Conservation (phyloP, 2,797 vertebrate species). For the Acipenser ruthenus region DNA sequence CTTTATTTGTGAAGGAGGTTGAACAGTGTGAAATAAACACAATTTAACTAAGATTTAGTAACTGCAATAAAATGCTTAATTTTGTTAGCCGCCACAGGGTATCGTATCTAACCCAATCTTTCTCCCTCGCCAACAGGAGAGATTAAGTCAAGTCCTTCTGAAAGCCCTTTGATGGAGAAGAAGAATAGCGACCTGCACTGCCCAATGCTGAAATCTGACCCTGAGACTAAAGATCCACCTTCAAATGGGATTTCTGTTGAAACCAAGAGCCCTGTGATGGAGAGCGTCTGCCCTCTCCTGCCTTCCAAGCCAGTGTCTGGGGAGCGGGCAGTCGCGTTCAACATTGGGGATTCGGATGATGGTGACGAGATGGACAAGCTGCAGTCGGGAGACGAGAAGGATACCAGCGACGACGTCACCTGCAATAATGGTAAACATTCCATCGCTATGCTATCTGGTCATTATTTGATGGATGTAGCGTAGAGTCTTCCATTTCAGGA, state of each 20-base stretch:
- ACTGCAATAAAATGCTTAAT: too few relatives aligned
- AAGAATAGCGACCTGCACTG: constrained; percentile 29
- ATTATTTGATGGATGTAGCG: too few relatives aligned
- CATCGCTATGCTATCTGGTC: too few relatives aligned
- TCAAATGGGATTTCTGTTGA: constrained; percentile 2
- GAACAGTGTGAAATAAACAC: too few relatives aligned
- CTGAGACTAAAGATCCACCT: constrained; percentile 45
- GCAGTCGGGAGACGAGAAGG: not conserved
- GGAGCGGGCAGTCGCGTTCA: constrained; percentile 71
- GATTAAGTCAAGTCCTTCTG: constrained; percentile 62
- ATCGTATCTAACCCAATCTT: too few relatives aligned
- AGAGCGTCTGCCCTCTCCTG: constrained; percentile 8
- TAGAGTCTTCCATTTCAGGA: too few relatives aligned
- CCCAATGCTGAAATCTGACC: constrained; percentile 43
- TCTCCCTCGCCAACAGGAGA: constrained; percentile 48
- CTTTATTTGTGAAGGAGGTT: too few relatives aligned
- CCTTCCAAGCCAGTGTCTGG: constrained; percentile 37
- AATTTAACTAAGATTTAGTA: too few relatives aligned
- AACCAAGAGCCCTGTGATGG: constrained; percentile 15
- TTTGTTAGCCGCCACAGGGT: too few relatives aligned
- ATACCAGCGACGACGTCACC: not conserved
- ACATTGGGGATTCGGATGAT: constrained; percentile 78
- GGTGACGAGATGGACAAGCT: constrained; percentile 58
- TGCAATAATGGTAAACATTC: too few relatives aligned
- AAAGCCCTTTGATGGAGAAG: constrained; percentile 77